phyloP scores from a whole-genome alignment of 2,113 vertebrate genomes.

The Ammospiza caudacuta region DNA sequence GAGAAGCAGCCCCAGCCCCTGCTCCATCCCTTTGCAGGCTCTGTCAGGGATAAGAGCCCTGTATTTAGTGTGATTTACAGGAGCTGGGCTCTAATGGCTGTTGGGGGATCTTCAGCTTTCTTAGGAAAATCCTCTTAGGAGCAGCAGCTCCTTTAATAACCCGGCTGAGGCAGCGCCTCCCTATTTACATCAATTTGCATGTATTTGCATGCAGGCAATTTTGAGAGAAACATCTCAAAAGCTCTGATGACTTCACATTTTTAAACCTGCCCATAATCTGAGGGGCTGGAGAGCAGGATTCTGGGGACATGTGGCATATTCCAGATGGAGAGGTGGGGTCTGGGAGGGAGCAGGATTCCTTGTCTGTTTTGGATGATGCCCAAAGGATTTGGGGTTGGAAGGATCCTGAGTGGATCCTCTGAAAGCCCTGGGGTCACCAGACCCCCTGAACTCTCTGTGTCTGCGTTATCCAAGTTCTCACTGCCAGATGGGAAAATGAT shows the following conservation, averaged over 20 bases:
- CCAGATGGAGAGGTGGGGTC: background rate
- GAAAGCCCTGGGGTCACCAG: background rate
- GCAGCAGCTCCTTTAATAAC: conserved; percentile 50
- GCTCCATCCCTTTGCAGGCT: background rate
- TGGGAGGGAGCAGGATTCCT: background rate
- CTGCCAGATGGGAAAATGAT: background rate
- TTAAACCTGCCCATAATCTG: background rate
- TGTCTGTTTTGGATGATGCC: background rate
- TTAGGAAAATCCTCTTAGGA: conserved; percentile 60
- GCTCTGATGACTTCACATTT: background rate
- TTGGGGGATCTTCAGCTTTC: conserved; percentile 39
- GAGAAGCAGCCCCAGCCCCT: background rate
- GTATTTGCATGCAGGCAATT: conserved; percentile 40
- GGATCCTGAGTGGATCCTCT: background rate
- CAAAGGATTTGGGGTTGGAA: background rate
- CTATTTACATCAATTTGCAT: conserved; percentile 57
- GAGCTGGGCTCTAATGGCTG: conserved; percentile 36
- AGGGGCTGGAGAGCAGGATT: background rate
- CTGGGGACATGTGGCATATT: background rate
- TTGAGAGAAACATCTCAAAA: background rate
- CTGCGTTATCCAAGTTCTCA: background rate
- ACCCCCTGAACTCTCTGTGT: fast-evolving
- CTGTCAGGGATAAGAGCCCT: background rate
- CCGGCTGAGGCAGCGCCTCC: background rate
- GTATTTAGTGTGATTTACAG: background rate